phyloP scores from a whole-genome alignment of 2,113 vertebrate species.

The Sceloporus tristichus region DNA sequence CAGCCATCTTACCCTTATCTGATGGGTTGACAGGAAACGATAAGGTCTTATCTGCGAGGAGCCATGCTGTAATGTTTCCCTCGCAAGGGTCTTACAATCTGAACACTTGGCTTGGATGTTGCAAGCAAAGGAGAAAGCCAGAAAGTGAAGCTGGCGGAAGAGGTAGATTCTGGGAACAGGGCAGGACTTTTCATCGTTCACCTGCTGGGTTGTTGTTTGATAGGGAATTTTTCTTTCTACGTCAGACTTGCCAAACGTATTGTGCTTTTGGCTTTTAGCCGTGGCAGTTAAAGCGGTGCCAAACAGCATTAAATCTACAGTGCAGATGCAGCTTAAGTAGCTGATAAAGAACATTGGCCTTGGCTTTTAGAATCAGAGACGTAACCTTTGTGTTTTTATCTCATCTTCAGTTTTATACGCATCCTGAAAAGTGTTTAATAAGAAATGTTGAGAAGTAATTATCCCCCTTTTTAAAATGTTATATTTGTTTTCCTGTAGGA shows the following conservation, averaged over 20 bases:
- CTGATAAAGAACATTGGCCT: too few relatives aligned
- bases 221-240: background rate
- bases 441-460: slow-evolving; percentile 2
- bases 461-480: background rate
- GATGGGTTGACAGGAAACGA: slow-evolving; percentile 47
- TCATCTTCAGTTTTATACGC: background rate
- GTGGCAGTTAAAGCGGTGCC: too few relatives aligned
- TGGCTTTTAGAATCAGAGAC: background rate
- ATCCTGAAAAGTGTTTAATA: slow-evolving; percentile 19
- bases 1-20: slow-evolving; percentile 45
- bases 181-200: too few relatives aligned
- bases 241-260: background rate
- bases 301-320: background rate
- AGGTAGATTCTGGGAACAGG: background rate
- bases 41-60: slow-evolving; percentile 53
- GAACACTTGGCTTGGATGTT: slow-evolving; percentile 34
- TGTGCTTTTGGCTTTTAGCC: too few relatives aligned
- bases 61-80: slow-evolving; percentile 53
- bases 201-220: background rate
- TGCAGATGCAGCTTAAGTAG: too few relatives aligned
- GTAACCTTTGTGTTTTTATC: background rate
- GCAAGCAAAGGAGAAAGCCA: slow-evolving; percentile 4
- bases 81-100: slow-evolving; percentile 34
- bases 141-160: background rate
- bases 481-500: slow-evolving; percentile 44